Evolutionary conservation across 64 coral and sea anemone genomes (phyloP), one percentile per base, ranked within the genome.

Genomic region (Montipora cactus): DNA sequence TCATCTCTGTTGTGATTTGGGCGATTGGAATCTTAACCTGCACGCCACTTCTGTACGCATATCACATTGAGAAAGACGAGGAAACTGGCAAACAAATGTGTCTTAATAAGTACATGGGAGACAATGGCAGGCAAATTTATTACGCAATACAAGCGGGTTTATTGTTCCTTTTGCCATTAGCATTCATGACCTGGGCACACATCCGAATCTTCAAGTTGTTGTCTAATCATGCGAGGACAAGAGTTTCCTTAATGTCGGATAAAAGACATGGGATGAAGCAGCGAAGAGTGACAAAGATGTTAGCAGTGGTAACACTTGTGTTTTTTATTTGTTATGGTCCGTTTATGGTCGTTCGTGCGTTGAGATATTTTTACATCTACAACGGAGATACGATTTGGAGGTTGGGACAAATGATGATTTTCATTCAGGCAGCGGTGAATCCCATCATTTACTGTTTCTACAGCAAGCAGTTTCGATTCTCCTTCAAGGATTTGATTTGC

Each of bases 361-460:
- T 97, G 8, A 88, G 92, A 49, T 97, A 97, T 69, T 97, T 95
- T 74, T 62, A 89, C 44, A 15, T 97, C 1, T 92, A 94, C 72
- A 85, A 75, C 59, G 73, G 77, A 22, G 89, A 95, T 44, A 58
- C 59, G 46, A 3, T 89, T 1, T 97, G 96, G 96, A 79, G 89
- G n/a, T 67, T 94, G 19, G 89, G 91, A 4, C 96, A 97, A 76
- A 74, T 97, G 8, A 72, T 97, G 93, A 95, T 97, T 58, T 97
- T 95, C 48, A 94, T 85, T 2, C 96, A 97, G 72, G 93, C 96
- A 6, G 92, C 93, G 3, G 90, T 95, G 5, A 97, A 97, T 23
- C 96, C 96, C 2, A 79, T 97, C 20, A 91, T 97, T 61, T 97
- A 97, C 47, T 97, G 96, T 51, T 97, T 97, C 68, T 97, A 95